Conservation (phyloP, 2,888 invertebrate species). For the Apodemia hepburni region DNA sequence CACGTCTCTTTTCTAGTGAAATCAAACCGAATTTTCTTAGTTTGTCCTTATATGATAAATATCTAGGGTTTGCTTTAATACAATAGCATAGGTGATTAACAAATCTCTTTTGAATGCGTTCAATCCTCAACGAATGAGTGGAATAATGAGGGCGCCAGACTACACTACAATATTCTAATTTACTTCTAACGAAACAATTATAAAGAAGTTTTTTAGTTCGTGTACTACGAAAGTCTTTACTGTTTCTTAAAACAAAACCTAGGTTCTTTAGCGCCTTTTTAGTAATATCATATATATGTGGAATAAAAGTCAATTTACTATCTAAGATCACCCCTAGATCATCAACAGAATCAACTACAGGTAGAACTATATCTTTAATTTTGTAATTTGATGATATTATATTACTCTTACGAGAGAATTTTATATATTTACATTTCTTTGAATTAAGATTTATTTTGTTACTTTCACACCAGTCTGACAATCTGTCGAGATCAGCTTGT, state of each 20-base stretch:
- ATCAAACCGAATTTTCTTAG: no score
- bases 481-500: background rate
- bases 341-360: background rate
- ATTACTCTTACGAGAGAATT: background rate
- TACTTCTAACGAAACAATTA: background rate
- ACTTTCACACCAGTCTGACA: background rate
- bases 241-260: background rate
- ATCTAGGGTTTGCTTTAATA: no score
- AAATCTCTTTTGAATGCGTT: background rate
- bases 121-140: slow-evolving; percentile 24
- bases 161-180: background rate
- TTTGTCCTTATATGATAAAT: no score
- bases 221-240: background rate
- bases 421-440: background rate
- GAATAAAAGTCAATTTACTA: background rate
- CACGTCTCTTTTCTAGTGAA: no score
- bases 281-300: background rate
- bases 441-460: background rate
- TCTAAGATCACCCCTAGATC: background rate
- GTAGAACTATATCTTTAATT: no score
- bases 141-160: background rate
- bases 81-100: no score
- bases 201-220: background rate
- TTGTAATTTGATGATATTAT: background rate
- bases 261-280: background rate